Conservation (phyloP, 30 jellyfish, hydroid and myxozoan genomes). For the Cassiopea andromeda region DNA sequence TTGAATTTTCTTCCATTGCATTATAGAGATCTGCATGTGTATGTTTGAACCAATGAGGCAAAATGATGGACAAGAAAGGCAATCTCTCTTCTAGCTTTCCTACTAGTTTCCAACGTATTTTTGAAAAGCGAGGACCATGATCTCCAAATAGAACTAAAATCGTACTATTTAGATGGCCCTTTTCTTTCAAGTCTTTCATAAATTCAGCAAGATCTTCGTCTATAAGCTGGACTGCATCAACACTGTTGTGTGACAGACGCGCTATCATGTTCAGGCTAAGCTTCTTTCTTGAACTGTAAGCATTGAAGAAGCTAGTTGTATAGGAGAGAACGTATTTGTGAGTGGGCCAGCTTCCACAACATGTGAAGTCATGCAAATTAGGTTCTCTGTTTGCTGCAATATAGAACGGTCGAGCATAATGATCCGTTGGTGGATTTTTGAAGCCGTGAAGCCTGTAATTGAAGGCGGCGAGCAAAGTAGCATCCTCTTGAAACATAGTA, state of each 20-base stretch:
- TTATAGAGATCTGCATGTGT: conserved; percentile 17
- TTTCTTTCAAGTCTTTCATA: conserved; percentile 13
- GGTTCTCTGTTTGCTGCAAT: neutral
- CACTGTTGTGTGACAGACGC: conserved; percentile 45
- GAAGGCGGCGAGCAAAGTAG: conserved; percentile 45
- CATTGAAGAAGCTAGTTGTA: conserved; percentile 5
- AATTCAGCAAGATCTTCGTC: conserved; percentile 56
- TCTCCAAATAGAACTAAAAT: conserved; percentile 60
- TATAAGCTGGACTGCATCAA: conserved; percentile 17
- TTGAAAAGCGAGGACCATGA: conserved; percentile 58
- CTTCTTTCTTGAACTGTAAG: conserved; percentile 17
- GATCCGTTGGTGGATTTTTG: conserved; percentile 69
- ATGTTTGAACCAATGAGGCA: conserved; percentile 47
- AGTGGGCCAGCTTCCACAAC: conserved; percentile 17
- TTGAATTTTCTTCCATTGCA: conserved; percentile 17
- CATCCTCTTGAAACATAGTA: conserved; percentile 72
- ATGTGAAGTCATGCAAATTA: neutral
- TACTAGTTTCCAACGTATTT: conserved; percentile 12
- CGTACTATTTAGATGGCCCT: conserved; percentile 46
- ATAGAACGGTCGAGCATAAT: conserved; percentile 75
- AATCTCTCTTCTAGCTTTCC: conserved; percentile 77
- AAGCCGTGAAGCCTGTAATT: conserved; percentile 80
- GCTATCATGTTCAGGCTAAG: conserved; percentile 27
- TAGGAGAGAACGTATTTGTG: conserved; percentile 4
- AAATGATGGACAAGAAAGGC: conserved; percentile 62